phyloP scores from a whole-genome alignment of 35 echinoderm and acorn worm species.

The Chiridota heheva region DNA sequence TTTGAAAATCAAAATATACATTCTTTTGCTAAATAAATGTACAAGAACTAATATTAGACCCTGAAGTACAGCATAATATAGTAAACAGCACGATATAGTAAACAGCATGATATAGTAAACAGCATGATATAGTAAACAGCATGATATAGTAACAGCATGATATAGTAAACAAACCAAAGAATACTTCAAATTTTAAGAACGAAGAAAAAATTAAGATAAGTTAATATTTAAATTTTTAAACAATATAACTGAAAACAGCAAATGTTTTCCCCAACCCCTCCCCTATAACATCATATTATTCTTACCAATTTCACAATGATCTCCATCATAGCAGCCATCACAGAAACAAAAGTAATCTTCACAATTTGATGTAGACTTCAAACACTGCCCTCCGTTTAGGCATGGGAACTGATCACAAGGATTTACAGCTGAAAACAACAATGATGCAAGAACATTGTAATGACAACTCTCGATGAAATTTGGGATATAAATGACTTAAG shows the following conservation, averaged over 20 bases:
- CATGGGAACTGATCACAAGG: constrained; percentile 32
- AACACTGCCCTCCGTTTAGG: constrained; percentile 11
- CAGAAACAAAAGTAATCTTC: constrained; percentile 14
- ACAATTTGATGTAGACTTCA: constrained; percentile 1
- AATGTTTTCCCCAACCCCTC: too few species aligned
- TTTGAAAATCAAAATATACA: too few species aligned
- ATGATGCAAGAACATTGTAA: not conserved
- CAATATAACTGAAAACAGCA: not conserved
- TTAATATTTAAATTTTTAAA: not conserved
- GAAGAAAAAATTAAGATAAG: not conserved
- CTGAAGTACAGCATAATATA: too few species aligned
- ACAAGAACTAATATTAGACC: too few species aligned
- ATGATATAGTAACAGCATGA: too few species aligned
- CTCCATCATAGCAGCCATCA: constrained; percentile 15
- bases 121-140: too few species aligned
- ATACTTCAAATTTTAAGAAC: not conserved
- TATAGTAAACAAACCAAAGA: not conserved
- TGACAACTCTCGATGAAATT: too few species aligned
- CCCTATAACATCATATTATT: too few species aligned
- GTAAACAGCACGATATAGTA: too few species aligned
- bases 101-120: too few species aligned
- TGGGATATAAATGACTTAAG: too few species aligned
- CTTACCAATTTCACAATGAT: constrained; percentile 30
- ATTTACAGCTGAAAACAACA: not conserved
- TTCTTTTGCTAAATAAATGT: too few species aligned